Evolutionary conservation across 1,140 invertebrate genomes (phyloP).

Genomic region (Magallana ariakensis): DNA sequence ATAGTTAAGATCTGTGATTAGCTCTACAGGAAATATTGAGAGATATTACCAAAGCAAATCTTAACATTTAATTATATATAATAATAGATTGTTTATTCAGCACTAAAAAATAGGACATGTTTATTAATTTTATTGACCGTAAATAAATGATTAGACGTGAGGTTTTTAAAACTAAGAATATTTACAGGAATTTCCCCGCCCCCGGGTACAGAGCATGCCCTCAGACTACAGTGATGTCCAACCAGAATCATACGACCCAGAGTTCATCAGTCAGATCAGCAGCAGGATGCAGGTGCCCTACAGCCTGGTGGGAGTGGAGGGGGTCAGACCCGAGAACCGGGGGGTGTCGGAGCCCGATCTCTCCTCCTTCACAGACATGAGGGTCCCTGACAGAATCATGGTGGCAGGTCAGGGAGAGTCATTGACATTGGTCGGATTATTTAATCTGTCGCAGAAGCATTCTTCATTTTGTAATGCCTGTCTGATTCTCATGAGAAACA

Average conservation of each 20-base stretch:
- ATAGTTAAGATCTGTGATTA: too few species aligned
- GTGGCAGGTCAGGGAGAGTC: constrained; percentile 62
- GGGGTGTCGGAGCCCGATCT: neutral
- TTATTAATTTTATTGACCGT: too few species aligned
- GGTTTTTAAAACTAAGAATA: neutral
- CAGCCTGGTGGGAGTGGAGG: constrained; percentile 28
- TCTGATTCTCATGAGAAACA: too few species aligned
- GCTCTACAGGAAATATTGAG: too few species aligned
- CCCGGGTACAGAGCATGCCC: constrained; percentile 64
- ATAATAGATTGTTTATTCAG: too few species aligned
- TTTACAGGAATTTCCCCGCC: neutral
- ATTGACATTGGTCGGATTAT: neutral
- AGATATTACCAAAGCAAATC: too few species aligned
- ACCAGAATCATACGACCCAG: constrained; percentile 66
- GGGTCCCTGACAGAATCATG: constrained; percentile 66
- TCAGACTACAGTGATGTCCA: constrained; percentile 75
- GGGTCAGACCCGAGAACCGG: constrained; percentile 40
- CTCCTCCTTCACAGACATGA: constrained; percentile 54
- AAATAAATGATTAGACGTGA: too few species aligned
- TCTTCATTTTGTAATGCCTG: too few species aligned
- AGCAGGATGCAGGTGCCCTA: constrained; percentile 73
- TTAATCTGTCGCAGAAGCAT: too few species aligned
- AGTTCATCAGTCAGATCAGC: constrained; percentile 72
- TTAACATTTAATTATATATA: too few species aligned
- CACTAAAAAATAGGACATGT: too few species aligned